These are phyloP conservation scores for Helicoverpa assulta DNA, from an alignment of 2,888 invertebrate genomes.

Conservation along the genomic window DNA sequence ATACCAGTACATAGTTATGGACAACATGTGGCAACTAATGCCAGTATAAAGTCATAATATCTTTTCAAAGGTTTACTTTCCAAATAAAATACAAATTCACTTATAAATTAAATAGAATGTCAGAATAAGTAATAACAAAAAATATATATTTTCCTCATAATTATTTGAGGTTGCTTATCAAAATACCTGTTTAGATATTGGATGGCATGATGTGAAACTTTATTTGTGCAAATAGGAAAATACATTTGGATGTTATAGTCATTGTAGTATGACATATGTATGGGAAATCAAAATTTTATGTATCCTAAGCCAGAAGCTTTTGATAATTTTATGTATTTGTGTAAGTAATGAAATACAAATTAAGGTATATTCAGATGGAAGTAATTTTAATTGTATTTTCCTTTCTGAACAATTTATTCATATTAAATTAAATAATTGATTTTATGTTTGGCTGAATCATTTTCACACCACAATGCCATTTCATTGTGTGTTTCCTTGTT, in stretches of 20 bases:
- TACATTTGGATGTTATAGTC: constrained; percentile 15
- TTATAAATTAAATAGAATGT: constrained; percentile 3
- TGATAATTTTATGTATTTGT: constrained; percentile 29
- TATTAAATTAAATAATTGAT: neutral
- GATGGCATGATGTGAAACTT: constrained; percentile 20
- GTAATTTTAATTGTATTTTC: neutral
- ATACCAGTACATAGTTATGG: neutral
- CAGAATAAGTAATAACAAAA: constrained; percentile 25
- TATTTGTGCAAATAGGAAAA: constrained; percentile 30
- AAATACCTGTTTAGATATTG: constrained; percentile 1
- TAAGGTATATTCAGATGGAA: neutral
- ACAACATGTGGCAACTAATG: constrained; percentile 3
- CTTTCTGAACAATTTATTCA: neutral
- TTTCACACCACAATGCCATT: too few relatives aligned
- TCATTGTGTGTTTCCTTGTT: too few relatives aligned
- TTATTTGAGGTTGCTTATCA: constrained; percentile 23
- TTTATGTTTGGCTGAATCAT: neutral
- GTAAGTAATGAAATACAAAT: constrained; percentile 17
- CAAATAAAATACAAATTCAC: neutral
- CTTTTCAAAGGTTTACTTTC: neutral
- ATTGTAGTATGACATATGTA: constrained; percentile 23
- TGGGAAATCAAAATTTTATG: constrained; percentile 37
- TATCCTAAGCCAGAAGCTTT: constrained; percentile 41
- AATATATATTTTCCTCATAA: constrained; percentile 2
- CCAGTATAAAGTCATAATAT: neutral